These are phyloP conservation scores for Phyllotis vaccarum DNA, from an alignment of 2,797 vertebrate species.

Conservation along the genomic window DNA sequence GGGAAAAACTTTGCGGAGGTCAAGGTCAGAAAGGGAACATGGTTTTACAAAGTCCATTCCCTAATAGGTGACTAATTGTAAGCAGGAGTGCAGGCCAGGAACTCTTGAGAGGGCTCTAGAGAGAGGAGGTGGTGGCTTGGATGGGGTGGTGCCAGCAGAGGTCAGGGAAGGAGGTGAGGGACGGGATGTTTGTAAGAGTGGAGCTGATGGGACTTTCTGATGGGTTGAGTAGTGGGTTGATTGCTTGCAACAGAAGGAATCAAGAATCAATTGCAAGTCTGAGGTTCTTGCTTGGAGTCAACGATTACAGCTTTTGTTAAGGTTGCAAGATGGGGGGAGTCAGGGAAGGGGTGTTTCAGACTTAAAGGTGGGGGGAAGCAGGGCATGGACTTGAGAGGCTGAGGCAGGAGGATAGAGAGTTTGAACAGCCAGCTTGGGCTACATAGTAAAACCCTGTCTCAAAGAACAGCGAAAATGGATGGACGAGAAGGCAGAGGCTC, in stretches of 20 bases:
- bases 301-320: background rate
- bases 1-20: background rate
- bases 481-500: background rate
- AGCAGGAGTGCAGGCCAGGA: background rate
- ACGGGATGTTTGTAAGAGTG: background rate
- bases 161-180: background rate
- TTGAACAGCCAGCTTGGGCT: background rate
- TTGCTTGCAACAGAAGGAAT: background rate
- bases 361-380: background rate
- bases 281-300: slow-evolving; percentile 18
- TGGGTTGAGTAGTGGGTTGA: background rate
- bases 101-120: background rate
- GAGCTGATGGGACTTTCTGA: background rate
- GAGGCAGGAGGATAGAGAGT: background rate
- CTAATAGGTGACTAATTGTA: background rate
- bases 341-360: background rate
- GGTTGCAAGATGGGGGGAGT: background rate
- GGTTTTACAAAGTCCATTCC: background rate
- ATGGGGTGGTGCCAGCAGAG: too few species aligned
- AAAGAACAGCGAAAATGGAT: background rate
- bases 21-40: slow-evolving; percentile 6
- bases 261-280: background rate
- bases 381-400: background rate
- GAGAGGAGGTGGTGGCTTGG: background rate
- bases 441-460: background rate